Evolutionary conservation across 2,113 vertebrate species (phyloP).

Genomic region (Petrocephalus microphthalmus): DNA sequence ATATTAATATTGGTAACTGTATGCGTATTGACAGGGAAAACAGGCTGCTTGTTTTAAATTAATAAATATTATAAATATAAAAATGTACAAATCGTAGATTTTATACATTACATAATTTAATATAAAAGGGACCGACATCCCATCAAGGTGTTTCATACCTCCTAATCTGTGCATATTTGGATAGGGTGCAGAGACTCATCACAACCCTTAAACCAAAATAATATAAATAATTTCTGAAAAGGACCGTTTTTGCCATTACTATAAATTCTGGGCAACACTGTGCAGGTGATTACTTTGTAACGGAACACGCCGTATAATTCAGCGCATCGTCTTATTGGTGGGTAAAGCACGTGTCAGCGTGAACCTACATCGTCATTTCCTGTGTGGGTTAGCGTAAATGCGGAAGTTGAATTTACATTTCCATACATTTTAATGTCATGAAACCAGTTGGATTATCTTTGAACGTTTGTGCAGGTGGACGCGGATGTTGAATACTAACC

Average conservation of each 20-base stretch:
- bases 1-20: neutral
- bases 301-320: neutral
- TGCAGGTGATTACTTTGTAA: neutral
- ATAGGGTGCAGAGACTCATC: neutral
- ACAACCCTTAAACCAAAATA: neutral
- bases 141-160: neutral
- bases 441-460: neutral
- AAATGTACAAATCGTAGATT: neutral
- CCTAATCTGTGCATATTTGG: neutral
- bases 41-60: neutral
- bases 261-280: neutral
- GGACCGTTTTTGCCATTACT: neutral
- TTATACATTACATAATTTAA: neutral
- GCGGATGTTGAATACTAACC: neutral
- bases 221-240: neutral
- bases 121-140: neutral
- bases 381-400: neutral
- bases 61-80: neutral
- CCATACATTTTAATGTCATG: neutral
- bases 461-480: neutral
- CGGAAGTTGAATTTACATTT: neutral
- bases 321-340: neutral
- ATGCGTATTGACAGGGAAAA: neutral
- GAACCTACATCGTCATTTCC: neutral
- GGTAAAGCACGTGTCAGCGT: neutral